Evolutionary conservation across 2,113 vertebrate species (phyloP), one percentile per base, ranked within the genome.

Genomic region (Panthera tigris): DNA sequence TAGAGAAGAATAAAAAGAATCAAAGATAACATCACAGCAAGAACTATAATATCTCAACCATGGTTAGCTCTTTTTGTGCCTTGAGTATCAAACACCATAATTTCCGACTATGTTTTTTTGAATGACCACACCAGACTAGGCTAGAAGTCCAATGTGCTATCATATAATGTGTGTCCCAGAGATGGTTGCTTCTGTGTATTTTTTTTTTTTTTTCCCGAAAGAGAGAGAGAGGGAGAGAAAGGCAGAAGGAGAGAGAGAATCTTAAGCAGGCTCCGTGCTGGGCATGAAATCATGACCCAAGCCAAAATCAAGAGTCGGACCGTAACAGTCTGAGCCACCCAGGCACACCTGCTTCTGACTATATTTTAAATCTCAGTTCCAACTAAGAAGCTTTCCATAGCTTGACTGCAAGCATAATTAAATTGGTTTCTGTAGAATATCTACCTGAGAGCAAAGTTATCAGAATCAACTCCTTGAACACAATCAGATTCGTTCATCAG

Each of bases 301-400:
- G 57, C 57, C 57, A 19, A 8, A 61, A 61, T 61, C 57, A 61
- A 61, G 57, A 61, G 57, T 9, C 19, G 0, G 21, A 61, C 8
- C 2, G 7, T 61, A 61, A 61, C 57, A 61, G 57, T 61, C 57
- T 61, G 57, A 61, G 57, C 57, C 57, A 23, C 57, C 57, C 57
- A 9, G 57, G 21, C 57, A 61, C 21, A 8, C 57, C 29, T 80
- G 71, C 55, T 92, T 89, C 12, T n/a, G 21, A 82, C 16, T 79
- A 25, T 21, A 92, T 85, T 84, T 97, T 80, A 94, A 89, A 95
- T 55, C 79, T 85, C 82, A 81, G 65, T 92, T 81, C n/a, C 95
- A 87, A 71, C 12, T 39, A 18, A 57, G 18, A 86, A 33, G 33
- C 69, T 85, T 74, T 74, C 39, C 41, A 89, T 23, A 82, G 11